Conservation (phyloP, 2,113 vertebrate genomes). For the Urocitellus parryii region DNA sequence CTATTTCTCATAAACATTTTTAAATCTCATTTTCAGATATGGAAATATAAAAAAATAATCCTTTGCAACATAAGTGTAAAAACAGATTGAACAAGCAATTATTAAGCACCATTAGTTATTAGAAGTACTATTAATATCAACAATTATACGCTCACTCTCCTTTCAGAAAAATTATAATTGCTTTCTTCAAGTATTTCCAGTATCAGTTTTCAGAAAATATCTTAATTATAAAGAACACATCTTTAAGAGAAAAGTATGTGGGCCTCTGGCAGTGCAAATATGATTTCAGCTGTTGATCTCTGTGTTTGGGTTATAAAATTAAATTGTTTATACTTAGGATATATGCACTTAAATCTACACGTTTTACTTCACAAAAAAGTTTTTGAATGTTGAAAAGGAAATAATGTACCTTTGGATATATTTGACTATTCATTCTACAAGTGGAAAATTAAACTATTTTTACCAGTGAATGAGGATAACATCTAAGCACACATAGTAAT, state of each 20-base stretch:
- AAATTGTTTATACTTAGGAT: not conserved
- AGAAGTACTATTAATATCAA: slow-evolving; percentile 52
- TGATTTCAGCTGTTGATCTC: not conserved
- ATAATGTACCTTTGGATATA: not conserved
- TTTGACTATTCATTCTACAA: not conserved
- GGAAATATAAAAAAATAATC: slow-evolving; percentile 21
- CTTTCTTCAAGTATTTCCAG: slow-evolving; percentile 19
- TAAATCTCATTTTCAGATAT: slow-evolving; percentile 49
- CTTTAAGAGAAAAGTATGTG: slow-evolving; percentile 37
- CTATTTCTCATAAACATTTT: slow-evolving; percentile 39
- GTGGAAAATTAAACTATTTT: not conserved
- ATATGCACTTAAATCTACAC: not conserved
- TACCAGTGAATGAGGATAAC: not conserved
- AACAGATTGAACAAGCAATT: slow-evolving; percentile 53
- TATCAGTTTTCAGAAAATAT: not conserved
- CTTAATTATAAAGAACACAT: slow-evolving; percentile 43
- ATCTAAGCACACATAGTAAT: not conserved
- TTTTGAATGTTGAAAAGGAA: slow-evolving; percentile 24
- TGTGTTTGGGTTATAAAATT: slow-evolving; percentile 7
- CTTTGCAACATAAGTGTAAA: not conserved
- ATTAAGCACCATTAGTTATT: not conserved
- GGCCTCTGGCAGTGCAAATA: not conserved
- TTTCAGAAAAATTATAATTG: slow-evolving; percentile 33
- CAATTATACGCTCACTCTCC: not conserved
- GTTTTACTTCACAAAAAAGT: not conserved